Conservation (phyloP, 2,888 invertebrate species). For the Archips crataeganus region DNA sequence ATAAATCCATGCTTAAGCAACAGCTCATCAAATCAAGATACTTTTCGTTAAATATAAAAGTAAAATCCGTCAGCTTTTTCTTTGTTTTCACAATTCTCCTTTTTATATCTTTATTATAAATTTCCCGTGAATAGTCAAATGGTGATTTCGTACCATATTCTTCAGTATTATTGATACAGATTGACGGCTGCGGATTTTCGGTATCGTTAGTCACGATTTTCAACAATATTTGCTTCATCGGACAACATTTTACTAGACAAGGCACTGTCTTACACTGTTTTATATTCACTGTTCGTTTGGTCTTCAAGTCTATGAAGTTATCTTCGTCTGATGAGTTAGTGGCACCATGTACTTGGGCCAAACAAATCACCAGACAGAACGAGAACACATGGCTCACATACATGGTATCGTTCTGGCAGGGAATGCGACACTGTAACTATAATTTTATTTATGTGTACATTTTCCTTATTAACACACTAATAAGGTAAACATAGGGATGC, state of each 20-base stretch:
- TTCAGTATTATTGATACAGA: background rate
- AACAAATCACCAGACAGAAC: background rate
- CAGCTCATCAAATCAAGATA: background rate
- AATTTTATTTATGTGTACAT: too few relatives aligned
- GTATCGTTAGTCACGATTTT: background rate
- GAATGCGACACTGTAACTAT: background rate
- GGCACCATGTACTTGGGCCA: background rate
- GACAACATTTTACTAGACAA: conserved; percentile 21
- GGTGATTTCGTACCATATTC: background rate
- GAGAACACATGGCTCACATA: background rate
- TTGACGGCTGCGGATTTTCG: background rate
- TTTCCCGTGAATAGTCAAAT: background rate
- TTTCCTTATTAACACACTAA: too few relatives aligned
- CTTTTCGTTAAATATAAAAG: background rate
- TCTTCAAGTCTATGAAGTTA: background rate
- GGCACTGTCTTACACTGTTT: background rate
- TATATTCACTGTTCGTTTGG: background rate
- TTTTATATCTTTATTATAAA: conserved; percentile 5
- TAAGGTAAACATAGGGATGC: too few relatives aligned
- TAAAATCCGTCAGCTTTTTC: conserved; percentile 13
- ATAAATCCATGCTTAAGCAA: background rate
- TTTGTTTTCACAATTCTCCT: background rate
- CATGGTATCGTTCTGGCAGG: background rate
- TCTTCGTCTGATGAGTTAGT: background rate
- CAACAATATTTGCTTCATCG: conserved; percentile 6